Conservation (phyloP, 2,888 invertebrate genomes). For the Gasteruption jaculator region DNA sequence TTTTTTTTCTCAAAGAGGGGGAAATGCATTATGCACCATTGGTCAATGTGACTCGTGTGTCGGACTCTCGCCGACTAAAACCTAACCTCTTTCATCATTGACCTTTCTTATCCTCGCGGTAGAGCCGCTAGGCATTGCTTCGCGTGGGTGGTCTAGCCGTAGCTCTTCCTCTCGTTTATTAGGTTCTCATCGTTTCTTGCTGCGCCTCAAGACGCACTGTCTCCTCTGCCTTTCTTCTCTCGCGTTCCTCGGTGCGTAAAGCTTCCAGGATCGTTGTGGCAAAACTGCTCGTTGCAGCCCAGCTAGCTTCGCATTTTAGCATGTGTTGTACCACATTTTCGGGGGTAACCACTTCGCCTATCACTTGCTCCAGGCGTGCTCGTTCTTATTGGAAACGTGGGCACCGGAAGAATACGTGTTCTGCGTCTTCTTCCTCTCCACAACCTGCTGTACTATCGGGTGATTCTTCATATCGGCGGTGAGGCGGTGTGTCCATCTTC, state of each 20-base stretch:
- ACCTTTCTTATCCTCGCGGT: too few species aligned
- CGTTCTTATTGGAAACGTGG: slow-evolving; percentile 16
- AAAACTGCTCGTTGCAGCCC: slow-evolving; percentile 4
- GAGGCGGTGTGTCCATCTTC: slow-evolving; percentile 19
- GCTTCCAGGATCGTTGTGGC: slow-evolving; percentile 2
- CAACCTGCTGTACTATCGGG: slow-evolving; percentile 16
- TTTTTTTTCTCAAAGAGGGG: too few species aligned
- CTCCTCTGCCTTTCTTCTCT: too few species aligned
- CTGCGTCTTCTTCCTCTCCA: slow-evolving; percentile 12
- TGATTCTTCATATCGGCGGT: slow-evolving; percentile 13
- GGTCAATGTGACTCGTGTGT: too few species aligned
- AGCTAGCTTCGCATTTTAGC: slow-evolving; percentile 5
- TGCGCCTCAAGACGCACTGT: too few species aligned
- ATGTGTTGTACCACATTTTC: slow-evolving; percentile 11
- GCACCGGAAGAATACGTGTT: slow-evolving; percentile 21
- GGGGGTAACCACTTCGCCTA: slow-evolving; percentile 5
- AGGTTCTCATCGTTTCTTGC: too few species aligned
- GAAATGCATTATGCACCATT: too few species aligned
- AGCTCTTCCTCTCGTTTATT: not conserved
- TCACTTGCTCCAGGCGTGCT: slow-evolving; percentile 4
- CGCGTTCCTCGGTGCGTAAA: slow-evolving; percentile 11
- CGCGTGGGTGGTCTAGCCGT: too few species aligned
- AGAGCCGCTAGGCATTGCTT: too few species aligned
- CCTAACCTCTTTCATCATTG: too few species aligned
- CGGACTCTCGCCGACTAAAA: too few species aligned